A percentile compares a stretch with the other conserved stretches of the same genome.
Conservation (phyloP, 2,888 invertebrate genomes). For the Leucophora obtusa region DNA sequence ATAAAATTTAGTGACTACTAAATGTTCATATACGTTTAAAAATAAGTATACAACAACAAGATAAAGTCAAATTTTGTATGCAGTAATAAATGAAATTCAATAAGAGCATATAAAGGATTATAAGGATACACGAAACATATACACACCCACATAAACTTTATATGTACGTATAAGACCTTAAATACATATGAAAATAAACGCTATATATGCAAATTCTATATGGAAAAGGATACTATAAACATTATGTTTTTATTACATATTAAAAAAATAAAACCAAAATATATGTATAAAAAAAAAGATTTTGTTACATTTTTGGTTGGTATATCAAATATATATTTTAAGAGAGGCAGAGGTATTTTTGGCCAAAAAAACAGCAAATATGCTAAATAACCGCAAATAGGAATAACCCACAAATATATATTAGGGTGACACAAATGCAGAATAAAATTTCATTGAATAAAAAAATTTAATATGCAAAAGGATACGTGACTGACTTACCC, state of each 20-base stretch:
- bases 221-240: background rate
- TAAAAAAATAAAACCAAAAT: background rate
- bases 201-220: background rate
- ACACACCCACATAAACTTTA: background rate
- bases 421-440: no score
- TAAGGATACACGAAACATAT: conserved; percentile 8
- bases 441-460: no score
- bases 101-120: conserved; percentile 17
- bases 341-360: background rate
- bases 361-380: background rate
- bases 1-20: no score
- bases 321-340: conserved; percentile 14
- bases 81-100: conserved; percentile 37
- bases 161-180: background rate
- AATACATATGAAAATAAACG: conserved; percentile 1
- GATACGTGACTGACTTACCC: no score
- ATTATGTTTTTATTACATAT: conserved; percentile 15
- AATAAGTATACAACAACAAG: background rate
- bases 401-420: no score
- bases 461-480: no score
- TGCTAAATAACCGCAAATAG: conserved; percentile 12
- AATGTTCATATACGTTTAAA: background rate
- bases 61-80: background rate
- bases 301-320: background rate
- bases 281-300: background rate